Evolutionary conservation across 2,113 vertebrate species (phyloP), one percentile per base, ranked within the genome.

Genomic region (Antennarius striatus): DNA sequence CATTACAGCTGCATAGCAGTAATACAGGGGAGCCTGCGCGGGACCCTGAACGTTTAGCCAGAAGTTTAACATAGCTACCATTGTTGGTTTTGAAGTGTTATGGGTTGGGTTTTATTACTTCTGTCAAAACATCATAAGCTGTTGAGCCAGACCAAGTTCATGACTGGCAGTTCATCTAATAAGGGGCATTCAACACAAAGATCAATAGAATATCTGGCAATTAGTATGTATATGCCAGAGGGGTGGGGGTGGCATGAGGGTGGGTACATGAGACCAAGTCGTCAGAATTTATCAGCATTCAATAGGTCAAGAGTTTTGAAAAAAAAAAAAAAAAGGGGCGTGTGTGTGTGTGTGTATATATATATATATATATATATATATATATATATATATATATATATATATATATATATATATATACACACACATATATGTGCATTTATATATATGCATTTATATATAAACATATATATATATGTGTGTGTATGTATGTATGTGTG

Each of bases 111-210:
- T 92, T 92, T 91, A 90, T 89, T 88, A 89, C 84, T 73, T 89
- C 88, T 92, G 87, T 92, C 92, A 90, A 91, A 93, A 91, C 88
- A 91, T 79, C 85, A 85, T 73, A 86, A 78, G 75, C 85, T 74
- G 81, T 82, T 72, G 81, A 85, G 73, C 82, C 80, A 70, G 70
- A 68, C 74, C 80, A 81, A 87, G 79, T 89, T 84, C 79, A 82
- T 66, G 82, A 80, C 79, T 74, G 60, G 76, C 63, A 82, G 61
- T 64, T 66, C 57, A 73, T 70, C 80, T 80, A 80, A 83, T 73
- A 84, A 77, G 77, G 29, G 62, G 43, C 77, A 69, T 79, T 84
- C 66, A 77, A 85, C 73, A 63, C 77, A 73, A 10, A 62, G 75
- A 90, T 84, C 84, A 86, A 76, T 75, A 76, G 65, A 57, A 61